Percentiles rank a stretch among this genome's conserved stretches.
Evolutionary conservation across 2,797 vertebrate species (phyloP).

Genomic region (Notolabrus celidotus): DNA sequence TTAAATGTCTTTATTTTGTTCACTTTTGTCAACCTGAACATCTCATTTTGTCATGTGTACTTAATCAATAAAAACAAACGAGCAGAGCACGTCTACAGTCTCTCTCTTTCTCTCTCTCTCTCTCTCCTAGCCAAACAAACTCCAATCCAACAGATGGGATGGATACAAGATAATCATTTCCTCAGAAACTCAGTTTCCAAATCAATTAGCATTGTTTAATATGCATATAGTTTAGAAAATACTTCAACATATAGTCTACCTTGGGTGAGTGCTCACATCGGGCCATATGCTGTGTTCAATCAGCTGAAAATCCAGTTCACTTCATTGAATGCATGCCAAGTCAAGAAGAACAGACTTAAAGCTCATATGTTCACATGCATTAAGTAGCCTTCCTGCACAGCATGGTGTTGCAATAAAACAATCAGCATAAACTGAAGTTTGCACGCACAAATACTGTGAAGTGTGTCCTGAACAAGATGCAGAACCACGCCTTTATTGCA

Average conservation of each 20-base stretch:
- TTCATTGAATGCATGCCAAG: constrained; percentile 9
- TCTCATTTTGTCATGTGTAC: background rate
- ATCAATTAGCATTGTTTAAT: constrained; percentile 16
- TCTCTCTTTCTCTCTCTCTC: no score
- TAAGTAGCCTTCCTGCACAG: constrained; percentile 16
- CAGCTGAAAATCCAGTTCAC: constrained; percentile 39
- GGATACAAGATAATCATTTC: background rate
- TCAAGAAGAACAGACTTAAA: constrained; percentile 4
- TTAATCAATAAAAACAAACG: background rate
- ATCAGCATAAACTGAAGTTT: background rate
- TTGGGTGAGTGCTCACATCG: constrained; percentile 21
- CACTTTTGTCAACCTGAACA: no score
- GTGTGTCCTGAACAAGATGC: background rate
- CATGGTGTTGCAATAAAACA: constrained; percentile 4
- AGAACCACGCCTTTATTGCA: background rate
- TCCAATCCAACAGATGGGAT: constrained; percentile 22
- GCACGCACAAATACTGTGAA: background rate
- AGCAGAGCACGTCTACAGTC: no score
- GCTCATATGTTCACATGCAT: background rate
- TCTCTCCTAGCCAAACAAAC: background rate
- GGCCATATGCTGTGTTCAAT: constrained; percentile 35
- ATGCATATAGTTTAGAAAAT: constrained; percentile 26
- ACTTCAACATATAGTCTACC: constrained; percentile 4
- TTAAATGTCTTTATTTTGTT: no score
- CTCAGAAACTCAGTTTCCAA: constrained; percentile 2